Conservation (phyloP, 2,113 vertebrate species). For the Puma concolor region DNA sequence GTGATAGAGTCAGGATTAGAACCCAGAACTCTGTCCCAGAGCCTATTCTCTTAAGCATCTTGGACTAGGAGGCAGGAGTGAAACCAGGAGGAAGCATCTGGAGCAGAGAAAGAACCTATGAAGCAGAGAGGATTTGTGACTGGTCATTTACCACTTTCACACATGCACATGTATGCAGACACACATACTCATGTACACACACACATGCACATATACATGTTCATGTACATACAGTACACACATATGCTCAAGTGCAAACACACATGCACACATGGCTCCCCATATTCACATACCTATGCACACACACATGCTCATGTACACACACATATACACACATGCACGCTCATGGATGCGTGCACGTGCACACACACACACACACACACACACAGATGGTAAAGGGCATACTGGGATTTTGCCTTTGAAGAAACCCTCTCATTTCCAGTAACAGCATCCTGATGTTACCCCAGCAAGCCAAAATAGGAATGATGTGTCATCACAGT, state of each 20-base stretch:
- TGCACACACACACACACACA: no score
- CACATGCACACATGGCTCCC: no score
- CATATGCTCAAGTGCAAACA: background rate
- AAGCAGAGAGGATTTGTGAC: background rate
- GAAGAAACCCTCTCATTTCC: conserved; percentile 32
- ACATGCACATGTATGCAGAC: background rate
- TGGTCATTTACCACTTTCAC: background rate
- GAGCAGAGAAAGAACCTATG: background rate
- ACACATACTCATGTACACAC: background rate
- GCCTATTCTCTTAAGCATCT: background rate
- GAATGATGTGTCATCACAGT: background rate
- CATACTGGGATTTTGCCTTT: background rate
- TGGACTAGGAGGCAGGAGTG: background rate
- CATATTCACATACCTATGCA: no score
- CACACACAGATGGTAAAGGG: background rate
- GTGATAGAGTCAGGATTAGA: background rate
- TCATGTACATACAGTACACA: background rate
- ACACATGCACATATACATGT: background rate
- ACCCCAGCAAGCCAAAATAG: background rate
- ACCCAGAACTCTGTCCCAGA: background rate
- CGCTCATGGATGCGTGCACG: no score
- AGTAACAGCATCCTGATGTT: background rate
- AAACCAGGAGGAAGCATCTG: background rate
- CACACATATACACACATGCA: no score
- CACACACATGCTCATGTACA: background rate